Conservation (phyloP, 2,888 invertebrate species). For the Boloria euphrosyne region DNA sequence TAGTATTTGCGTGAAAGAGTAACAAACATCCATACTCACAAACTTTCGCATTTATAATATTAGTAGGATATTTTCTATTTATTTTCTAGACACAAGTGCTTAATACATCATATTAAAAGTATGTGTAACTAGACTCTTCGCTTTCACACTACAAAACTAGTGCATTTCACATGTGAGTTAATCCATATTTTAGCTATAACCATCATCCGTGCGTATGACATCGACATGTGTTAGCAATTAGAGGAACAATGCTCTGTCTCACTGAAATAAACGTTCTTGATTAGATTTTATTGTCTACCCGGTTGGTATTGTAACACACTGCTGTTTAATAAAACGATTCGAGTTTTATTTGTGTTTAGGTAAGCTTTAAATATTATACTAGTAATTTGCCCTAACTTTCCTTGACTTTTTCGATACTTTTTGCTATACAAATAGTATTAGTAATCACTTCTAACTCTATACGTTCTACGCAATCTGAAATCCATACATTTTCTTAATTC, state of each 20-base stretch:
- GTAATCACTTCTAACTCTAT: no score
- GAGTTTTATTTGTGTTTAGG: no score
- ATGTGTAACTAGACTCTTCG: no score
- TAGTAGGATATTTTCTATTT: no score
- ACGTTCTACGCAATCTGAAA: no score
- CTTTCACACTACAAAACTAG: slow-evolving; percentile 4
- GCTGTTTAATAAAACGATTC: slow-evolving; percentile 8
- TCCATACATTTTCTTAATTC: no score
- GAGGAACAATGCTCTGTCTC: slow-evolving; percentile 58
- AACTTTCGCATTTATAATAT: no score
- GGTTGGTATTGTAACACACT: slow-evolving; percentile 57
- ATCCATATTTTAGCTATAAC: slow-evolving; percentile 35
- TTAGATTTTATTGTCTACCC: slow-evolving; percentile 75
- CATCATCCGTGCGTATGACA: slow-evolving; percentile 23
- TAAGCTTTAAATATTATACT: background rate
- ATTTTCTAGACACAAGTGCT: no score
- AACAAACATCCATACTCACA: no score
- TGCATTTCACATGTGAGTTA: slow-evolving; percentile 31
- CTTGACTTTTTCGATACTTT: background rate
- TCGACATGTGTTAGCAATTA: slow-evolving; percentile 73
- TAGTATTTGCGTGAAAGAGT: no score
- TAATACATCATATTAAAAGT: no score
- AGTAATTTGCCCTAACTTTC: background rate
- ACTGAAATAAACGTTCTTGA: slow-evolving; percentile 64
- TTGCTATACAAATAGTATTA: no score